Base-by-base conservation (phyloP, 1,140 invertebrate genomes). In the Scaptodrosophila lebanonensis region DNA sequence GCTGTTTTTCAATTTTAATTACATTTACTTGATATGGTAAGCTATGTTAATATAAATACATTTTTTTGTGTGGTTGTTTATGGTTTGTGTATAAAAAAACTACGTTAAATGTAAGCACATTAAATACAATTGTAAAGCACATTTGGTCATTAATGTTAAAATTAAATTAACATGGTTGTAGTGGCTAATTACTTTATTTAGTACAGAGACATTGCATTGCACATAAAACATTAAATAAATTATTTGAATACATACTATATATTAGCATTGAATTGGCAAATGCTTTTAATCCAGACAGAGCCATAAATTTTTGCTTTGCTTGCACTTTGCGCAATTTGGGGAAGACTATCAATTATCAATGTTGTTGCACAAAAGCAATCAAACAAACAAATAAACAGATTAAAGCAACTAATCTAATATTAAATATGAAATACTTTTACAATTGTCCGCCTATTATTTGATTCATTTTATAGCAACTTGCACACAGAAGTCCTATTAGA, bases 181-280 rank as follows among this genome's bases (percentile, higher is more conserved):
- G 50, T 15, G 35, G n/a, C 30, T 42, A 48, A 40, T 61, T 45
- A 68, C 45, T 43, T 53, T 50, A 53, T 42, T 48, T 39, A 30
- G 36, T 54, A 66, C 65, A 45, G 61, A 53, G 54, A 56, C 53
- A 56, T 69, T 76, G 57, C 53, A 71, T 68, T 76, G 52, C 58
- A 75, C 48, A 61, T 53, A 53, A 53, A 45, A 33, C 22, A 75
- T 71, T 77, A 79, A 77, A 77, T 73, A 63, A 68, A 65, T 49
- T 56, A 61, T 42, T 54, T n/a, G 12, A 8, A 33, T n/a, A n/a
- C 3, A 33, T 33, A 3, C 12, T n/a, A 33, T 8, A 33, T n/a
- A 33, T 8, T 33, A 33, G 8, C 22, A 25, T 25, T 25, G 22
- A 25, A 25, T 4, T 8, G 8, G 22, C 22, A 25, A 25, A 25